A percentile compares a stretch with the other conserved stretches of the same genome.
These are phyloP conservation scores for Lophura swinhoii DNA, from an alignment of 2,797 vertebrate species.

Conservation along the genomic window DNA sequence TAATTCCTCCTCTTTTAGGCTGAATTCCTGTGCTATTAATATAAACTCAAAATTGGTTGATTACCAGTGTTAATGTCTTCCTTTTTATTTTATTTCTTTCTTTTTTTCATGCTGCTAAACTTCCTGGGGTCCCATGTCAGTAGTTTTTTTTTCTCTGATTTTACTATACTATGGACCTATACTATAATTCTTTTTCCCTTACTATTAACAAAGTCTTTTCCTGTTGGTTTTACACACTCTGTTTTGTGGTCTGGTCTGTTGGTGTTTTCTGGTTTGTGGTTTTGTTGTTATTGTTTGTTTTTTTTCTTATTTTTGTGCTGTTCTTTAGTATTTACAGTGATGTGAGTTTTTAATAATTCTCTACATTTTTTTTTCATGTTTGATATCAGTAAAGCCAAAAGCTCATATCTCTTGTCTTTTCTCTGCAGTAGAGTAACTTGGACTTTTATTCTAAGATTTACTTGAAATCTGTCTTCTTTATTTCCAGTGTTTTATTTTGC, in stretches of 20 bases:
- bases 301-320: background rate
- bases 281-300: background rate
- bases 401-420: background rate
- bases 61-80: background rate
- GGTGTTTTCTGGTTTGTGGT: background rate
- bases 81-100: background rate
- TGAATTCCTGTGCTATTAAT: background rate
- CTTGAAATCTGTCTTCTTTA: background rate
- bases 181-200: background rate
- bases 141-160: background rate
- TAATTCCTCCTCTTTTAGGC: background rate
- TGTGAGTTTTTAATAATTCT: background rate
- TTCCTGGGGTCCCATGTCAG: background rate
- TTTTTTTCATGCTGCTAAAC: background rate
- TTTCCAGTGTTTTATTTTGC: background rate
- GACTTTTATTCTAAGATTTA: background rate
- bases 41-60: fast-evolving
- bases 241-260: background rate
- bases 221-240: background rate
- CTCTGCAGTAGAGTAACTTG: background rate
- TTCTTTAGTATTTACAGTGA: background rate
- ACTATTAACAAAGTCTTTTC: background rate
- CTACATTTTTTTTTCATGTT: background rate
- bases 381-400: background rate
- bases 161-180: background rate